These are phyloP conservation scores for Drosophila robusta DNA, from an alignment of 2,888 invertebrate species.

Conservation along the genomic window DNA sequence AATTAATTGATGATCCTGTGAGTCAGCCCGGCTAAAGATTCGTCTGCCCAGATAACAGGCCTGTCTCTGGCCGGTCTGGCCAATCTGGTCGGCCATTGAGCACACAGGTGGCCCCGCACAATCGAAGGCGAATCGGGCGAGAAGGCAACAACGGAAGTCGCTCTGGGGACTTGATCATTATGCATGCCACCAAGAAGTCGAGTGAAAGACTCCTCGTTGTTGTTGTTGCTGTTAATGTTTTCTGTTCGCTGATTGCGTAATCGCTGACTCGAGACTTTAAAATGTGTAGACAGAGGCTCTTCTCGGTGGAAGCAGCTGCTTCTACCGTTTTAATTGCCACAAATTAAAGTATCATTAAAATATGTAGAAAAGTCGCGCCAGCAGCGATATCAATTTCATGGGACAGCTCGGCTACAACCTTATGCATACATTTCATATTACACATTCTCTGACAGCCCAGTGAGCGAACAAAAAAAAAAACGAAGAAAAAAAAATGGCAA, in stretches of 20 bases:
- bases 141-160: conserved; percentile 65
- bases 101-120: conserved; percentile 60
- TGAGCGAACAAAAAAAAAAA: conserved; percentile 3
- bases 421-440: conserved; percentile 43
- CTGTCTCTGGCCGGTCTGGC: conserved; percentile 21
- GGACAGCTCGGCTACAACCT: conserved; percentile 16
- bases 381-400: conserved; percentile 56
- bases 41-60: conserved; percentile 13
- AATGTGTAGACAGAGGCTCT: conserved; percentile 22
- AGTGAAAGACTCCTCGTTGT: conserved; percentile 7
- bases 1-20: conserved; percentile 36
- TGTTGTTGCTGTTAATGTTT: conserved; percentile 22
- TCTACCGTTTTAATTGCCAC: conserved; percentile 73
- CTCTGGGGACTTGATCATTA: conserved; percentile 65
- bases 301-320: conserved; percentile 19
- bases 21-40: neutral
- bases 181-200: conserved; percentile 64
- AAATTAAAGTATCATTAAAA: conserved; percentile 76
- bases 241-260: conserved; percentile 59
- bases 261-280: conserved; percentile 39
- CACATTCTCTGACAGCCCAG: conserved; percentile 55
- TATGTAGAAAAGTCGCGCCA: conserved; percentile 54
- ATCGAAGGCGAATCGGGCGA: conserved; percentile 56
- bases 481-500: conserved; percentile 48
- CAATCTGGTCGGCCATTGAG: conserved; percentile 1